A percentile compares a stretch with the other conserved stretches of the same genome.
phyloP scores from a whole-genome alignment of 1,140 invertebrate genomes.

The Leptoteleia sp. region DNA sequence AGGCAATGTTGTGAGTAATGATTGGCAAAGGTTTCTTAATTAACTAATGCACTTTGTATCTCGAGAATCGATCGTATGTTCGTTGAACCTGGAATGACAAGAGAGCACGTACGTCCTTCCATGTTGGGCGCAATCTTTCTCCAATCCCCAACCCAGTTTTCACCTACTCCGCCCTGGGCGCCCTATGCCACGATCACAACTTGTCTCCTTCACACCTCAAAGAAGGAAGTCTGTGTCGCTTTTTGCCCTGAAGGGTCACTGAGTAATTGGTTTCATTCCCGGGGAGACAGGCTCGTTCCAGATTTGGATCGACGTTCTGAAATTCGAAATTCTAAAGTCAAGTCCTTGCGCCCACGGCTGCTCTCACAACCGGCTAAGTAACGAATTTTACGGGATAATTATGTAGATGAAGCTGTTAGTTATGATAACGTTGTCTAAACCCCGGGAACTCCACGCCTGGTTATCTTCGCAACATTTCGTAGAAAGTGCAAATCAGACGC shows the following conservation, averaged over 20 bases:
- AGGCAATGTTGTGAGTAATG: slow-evolving; percentile 62
- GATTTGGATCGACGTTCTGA: too few species aligned
- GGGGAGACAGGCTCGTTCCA: too few species aligned
- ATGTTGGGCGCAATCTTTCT: slow-evolving; percentile 39
- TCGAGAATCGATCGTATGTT: slow-evolving; percentile 49
- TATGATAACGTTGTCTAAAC: too few species aligned
- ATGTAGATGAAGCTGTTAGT: too few species aligned
- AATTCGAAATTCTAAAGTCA: too few species aligned
- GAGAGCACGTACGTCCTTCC: slow-evolving; percentile 51
- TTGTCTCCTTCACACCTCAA: slow-evolving; percentile 68
- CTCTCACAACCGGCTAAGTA: too few species aligned
- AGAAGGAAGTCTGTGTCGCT: slow-evolving; percentile 68
- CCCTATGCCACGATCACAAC: slow-evolving; percentile 68
- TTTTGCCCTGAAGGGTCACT: slow-evolving; percentile 76
- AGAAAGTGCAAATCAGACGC: too few species aligned
- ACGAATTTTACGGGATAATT: too few species aligned
- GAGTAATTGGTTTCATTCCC: slow-evolving; percentile 80
- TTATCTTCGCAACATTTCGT: too few species aligned
- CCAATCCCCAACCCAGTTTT: slow-evolving; percentile 37
- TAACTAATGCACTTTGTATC: slow-evolving; percentile 72
- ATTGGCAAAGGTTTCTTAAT: slow-evolving; percentile 71
- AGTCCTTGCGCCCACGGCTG: too few species aligned
- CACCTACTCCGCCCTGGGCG: slow-evolving; percentile 31
- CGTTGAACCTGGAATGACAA: slow-evolving; percentile 55
- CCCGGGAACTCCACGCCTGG: too few species aligned